Evolutionary conservation across 1,140 invertebrate genomes (phyloP).

Genomic region (Coenobita brevimanus): DNA sequence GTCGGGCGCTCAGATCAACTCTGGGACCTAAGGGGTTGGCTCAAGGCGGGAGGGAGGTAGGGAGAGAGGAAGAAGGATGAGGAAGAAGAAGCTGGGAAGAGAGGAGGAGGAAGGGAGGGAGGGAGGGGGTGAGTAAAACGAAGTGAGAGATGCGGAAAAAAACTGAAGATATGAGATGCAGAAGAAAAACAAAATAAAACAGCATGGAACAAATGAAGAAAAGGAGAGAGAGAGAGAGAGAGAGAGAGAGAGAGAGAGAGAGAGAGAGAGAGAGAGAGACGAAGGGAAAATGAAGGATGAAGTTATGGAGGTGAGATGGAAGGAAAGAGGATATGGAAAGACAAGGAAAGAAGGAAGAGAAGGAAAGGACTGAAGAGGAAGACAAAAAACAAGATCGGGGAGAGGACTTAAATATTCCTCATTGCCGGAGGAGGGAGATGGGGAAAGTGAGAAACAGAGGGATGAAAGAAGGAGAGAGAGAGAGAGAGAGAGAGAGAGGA

Average conservation of each 20-base stretch:
- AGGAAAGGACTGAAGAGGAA: too few species aligned
- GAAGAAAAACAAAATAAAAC: too few species aligned
- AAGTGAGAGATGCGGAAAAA: neutral
- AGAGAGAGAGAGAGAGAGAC: too few species aligned
- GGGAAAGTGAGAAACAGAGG: too few species aligned
- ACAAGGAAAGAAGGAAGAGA: too few species aligned
- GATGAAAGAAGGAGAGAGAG: neutral
- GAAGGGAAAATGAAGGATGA: too few species aligned
- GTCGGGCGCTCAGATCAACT: neutral
- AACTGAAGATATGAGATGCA: neutral
- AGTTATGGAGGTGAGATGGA: neutral
- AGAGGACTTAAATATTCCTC: too few species aligned
- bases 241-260: too few species aligned
- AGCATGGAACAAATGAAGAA: neutral
- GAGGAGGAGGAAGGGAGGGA: neutral
- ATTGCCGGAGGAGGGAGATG: neutral
- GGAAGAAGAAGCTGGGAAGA: neutral
- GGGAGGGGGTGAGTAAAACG: neutral
- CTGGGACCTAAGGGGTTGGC: neutral
- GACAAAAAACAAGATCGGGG: neutral
- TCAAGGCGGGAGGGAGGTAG: neutral
- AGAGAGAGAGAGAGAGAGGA: constrained; percentile 14
- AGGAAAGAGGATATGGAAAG: too few species aligned
- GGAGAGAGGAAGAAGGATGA: neutral
- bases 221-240: neutral